Conservation (phyloP, 2,888 invertebrate species). For the Cantharis lateralis region DNA sequence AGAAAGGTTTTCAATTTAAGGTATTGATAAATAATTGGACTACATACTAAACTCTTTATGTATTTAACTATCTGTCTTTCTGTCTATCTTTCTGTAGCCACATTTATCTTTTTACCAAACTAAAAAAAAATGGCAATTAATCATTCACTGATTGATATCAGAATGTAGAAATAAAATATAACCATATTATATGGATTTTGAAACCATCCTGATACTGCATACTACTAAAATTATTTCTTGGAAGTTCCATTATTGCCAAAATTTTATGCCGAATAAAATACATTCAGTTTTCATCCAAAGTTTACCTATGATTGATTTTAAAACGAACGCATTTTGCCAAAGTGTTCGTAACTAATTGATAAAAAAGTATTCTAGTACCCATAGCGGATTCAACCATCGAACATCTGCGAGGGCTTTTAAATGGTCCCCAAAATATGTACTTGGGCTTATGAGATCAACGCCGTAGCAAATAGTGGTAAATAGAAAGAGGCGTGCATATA, state of each 20-base stretch:
- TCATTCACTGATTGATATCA: too few relatives aligned
- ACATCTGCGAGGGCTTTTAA: slow-evolving; percentile 29
- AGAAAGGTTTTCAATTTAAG: too few relatives aligned
- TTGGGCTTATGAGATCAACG: slow-evolving; percentile 21
- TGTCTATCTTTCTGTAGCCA: too few relatives aligned
- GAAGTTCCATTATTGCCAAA: background rate
- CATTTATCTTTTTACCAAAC: too few relatives aligned
- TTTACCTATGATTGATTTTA: background rate
- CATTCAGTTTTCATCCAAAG: background rate
- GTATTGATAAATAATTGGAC: too few relatives aligned
- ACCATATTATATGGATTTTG: too few relatives aligned
- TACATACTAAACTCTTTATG: too few relatives aligned
- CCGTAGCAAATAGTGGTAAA: slow-evolving; percentile 30
- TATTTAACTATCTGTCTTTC: too few relatives aligned
- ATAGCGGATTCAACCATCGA: slow-evolving; percentile 32
- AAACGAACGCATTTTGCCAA: background rate
- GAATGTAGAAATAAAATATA: too few relatives aligned
- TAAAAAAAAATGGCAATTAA: too few relatives aligned
- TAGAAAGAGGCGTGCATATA: slow-evolving; percentile 30
- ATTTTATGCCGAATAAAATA: background rate
- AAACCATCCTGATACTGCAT: too few relatives aligned
- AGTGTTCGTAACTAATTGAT: slow-evolving; percentile 31
- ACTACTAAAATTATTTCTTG: background rate
- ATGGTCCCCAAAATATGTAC: slow-evolving; percentile 17
- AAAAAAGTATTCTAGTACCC: slow-evolving; percentile 27